phyloP scores from a whole-genome alignment of 2,113 vertebrate species.

The Dipodomys stephensi region DNA sequence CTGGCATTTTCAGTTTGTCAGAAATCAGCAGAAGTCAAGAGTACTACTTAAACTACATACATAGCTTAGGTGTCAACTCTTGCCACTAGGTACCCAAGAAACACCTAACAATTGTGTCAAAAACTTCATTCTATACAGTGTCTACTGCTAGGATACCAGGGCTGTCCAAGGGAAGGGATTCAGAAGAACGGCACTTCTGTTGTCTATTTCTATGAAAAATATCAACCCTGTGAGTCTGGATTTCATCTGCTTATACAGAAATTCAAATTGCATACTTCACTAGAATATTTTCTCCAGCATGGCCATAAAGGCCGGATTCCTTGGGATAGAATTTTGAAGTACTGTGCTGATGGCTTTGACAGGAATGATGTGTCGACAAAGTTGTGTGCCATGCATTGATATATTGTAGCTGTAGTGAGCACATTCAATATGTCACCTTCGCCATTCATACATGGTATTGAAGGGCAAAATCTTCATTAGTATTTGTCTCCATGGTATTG shows the following conservation, averaged over 20 bases:
- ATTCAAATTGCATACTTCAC: background rate
- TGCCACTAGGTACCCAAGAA: background rate
- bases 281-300: background rate
- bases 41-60: conserved; percentile 59
- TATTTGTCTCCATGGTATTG: background rate
- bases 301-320: background rate
- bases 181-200: background rate
- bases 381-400: background rate
- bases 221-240: background rate
- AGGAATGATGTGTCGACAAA: background rate
- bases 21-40: conserved; percentile 57
- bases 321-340: conserved; percentile 51
- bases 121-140: conserved; percentile 40
- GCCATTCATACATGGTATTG: background rate
- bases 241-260: conserved; percentile 55
- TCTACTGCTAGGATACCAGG: background rate
- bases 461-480: background rate
- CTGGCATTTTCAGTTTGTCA: conserved; percentile 61
- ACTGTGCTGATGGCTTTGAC: background rate
- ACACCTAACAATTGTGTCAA: conserved; percentile 28
- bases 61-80: background rate
- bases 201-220: conserved; percentile 34
- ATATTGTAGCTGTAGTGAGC: background rate
- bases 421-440: background rate
- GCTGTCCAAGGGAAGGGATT: background rate